phyloP scores from a whole-genome alignment of 2,888 invertebrate genomes.

The Athalia circularis region DNA sequence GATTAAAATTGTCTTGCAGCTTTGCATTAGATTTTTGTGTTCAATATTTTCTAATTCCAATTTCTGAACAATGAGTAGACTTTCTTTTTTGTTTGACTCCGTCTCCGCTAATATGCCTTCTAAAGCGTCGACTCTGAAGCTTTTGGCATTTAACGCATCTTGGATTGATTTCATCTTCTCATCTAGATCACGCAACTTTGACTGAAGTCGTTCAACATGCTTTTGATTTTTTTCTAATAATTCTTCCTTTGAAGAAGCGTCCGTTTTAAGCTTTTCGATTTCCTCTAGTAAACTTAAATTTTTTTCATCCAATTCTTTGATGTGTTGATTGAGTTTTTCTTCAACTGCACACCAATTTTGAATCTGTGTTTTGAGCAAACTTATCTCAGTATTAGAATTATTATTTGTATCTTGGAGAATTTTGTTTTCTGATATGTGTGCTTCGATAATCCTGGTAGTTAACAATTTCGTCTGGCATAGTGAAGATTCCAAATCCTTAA shows the following conservation, averaged over 20 bases:
- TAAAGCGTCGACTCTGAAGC: slow-evolving; percentile 41
- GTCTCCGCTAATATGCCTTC: slow-evolving; percentile 45
- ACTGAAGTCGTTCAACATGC: slow-evolving; percentile 24
- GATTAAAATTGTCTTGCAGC: slow-evolving; percentile 7
- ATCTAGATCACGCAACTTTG: slow-evolving; percentile 19
- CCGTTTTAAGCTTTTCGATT: slow-evolving; percentile 23
- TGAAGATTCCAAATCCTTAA: slow-evolving; percentile 11
- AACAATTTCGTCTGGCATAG: not conserved
- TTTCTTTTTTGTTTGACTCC: slow-evolving; percentile 51
- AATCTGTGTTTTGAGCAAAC: not conserved
- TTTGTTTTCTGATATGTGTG: slow-evolving; percentile 48
- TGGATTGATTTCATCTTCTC: slow-evolving; percentile 35
- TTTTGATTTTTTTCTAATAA: slow-evolving; percentile 38
- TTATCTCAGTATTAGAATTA: slow-evolving; percentile 12
- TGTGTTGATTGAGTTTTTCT: slow-evolving; percentile 44
- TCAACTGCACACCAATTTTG: slow-evolving; percentile 30
- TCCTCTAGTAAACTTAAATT: slow-evolving; percentile 44
- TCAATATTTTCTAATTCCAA: slow-evolving; percentile 52
- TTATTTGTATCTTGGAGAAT: slow-evolving; percentile 41
- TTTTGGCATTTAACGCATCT: slow-evolving; percentile 25
- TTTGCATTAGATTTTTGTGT: slow-evolving; percentile 20
- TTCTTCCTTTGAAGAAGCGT: slow-evolving; percentile 6
- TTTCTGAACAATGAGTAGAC: slow-evolving; percentile 35
- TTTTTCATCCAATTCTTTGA: slow-evolving; percentile 47
- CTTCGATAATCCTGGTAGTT: not conserved